These are phyloP conservation scores for Aphelinus atriplicis DNA, from an alignment of 1,140 invertebrate genomes.

Conservation along the genomic window DNA sequence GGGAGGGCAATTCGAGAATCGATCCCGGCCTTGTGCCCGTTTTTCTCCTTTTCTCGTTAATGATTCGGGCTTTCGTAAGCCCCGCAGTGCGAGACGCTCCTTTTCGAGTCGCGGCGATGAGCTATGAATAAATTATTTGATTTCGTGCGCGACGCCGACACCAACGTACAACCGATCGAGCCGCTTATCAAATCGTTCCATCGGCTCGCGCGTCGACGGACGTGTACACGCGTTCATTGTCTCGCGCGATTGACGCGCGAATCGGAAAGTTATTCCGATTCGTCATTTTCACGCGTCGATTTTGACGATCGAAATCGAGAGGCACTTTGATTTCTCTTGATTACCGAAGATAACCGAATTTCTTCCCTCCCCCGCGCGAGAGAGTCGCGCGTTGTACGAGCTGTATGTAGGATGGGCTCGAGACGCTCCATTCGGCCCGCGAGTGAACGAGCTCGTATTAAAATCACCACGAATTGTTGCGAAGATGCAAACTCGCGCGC, in stretches of 20 bases:
- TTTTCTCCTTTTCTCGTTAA: conserved; percentile 1
- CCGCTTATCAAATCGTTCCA: background rate
- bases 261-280: background rate
- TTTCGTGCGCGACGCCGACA: background rate
- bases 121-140: conserved; percentile 24
- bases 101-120: background rate
- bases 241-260: no score
- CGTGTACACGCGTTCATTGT: no score
- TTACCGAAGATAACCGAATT: no score
- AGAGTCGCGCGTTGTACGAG: no score
- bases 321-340: no score
- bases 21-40: conserved; percentile 24
- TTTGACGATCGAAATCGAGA: no score
- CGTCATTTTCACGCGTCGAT: background rate
- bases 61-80: conserved; percentile 23
- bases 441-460: no score
- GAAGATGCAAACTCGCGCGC: no score
- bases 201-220: background rate
- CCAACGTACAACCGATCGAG: background rate
- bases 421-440: no score
- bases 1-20: conserved; percentile 5
- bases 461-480: no score
- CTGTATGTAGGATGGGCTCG: no score
- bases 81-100: background rate
- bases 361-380: no score